Base-by-base conservation (phyloP, 2,113 vertebrate species). In the Balaenoptera acutorostrata region DNA sequence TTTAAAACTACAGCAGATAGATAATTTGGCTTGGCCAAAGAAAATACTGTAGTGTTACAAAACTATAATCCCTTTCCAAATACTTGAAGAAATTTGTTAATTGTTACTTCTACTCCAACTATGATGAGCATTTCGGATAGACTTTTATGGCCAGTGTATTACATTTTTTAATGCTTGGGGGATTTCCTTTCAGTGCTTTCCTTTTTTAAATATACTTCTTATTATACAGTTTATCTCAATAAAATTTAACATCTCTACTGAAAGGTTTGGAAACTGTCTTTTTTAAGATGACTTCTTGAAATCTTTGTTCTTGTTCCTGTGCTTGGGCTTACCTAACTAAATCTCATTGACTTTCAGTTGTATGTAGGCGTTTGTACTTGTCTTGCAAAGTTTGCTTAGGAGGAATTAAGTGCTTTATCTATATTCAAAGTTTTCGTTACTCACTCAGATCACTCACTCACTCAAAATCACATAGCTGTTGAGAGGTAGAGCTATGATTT, bases 51-150 rank as follows among this genome's bases (percentile, higher is more conserved):
- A 66, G 8, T 92, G 27, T 91, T 72, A 36, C 3, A 63, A 91
- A 90, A 59, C 2, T 75, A 3, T 94, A 64, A 69, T 93, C 9
- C 39, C 8, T 88, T 36, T 91, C 52, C 17, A 88, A 55, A 88
- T 85, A 91, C 89, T 93, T 49, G 68, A 90, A 27, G 13, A 77
- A 88, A 15, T 96, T 78, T 68, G 29, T 94, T 92, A 75, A 36
- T 64, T 17, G 77, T 90, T 46, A 36, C 2, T 90, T 88, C 59
- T 55, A n/a, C 2, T 91, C 10, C 31, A 78, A 27, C 2, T 88
- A 63, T 68, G 17, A 66, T 88, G 21, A 95, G 7, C 7, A 95
- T 77, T 88, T 95, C 88, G 11, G 31, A 55, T 71, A 61, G 77
- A 68, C 13, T 93, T 88, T 92, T 92, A 39, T 81, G 10, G 92